Conservation (phyloP, 2,113 vertebrate genomes). For the Tapirus terrestris region DNA sequence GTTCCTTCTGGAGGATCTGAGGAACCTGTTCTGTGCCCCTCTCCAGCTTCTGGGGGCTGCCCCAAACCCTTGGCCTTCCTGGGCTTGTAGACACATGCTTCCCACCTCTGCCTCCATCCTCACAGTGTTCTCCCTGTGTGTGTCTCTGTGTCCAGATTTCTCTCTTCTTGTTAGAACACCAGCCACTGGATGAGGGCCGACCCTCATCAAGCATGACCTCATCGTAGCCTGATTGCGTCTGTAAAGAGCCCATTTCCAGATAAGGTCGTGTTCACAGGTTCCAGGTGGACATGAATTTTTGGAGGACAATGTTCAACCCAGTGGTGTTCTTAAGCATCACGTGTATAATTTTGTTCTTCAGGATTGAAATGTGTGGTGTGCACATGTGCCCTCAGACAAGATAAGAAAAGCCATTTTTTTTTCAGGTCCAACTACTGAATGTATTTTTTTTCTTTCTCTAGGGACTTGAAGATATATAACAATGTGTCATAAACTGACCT, state of each 20-base stretch:
- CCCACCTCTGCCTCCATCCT: neutral
- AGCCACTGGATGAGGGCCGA: neutral
- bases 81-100: too few species aligned
- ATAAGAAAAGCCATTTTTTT: neutral
- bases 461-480: neutral
- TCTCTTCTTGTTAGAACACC: neutral
- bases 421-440: neutral
- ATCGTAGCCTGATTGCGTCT: rapidly evolving
- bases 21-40: neutral
- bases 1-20: neutral
- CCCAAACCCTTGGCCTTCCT: rapidly evolving
- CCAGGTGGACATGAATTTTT: rapidly evolving
- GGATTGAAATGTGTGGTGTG: rapidly evolving
- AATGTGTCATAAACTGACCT: neutral
- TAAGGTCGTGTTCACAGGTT: neutral
- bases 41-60: neutral
- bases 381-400: neutral
- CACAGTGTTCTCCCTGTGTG: rapidly evolving
- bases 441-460: neutral
- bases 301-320: rapidly evolving
- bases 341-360: rapidly evolving
- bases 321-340: rapidly evolving
- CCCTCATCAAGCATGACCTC: neutral
- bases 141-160: neutral
- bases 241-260: neutral